These are phyloP conservation scores for Thalassarche chlororhynchos DNA, from an alignment of 2,113 vertebrate genomes.

Conservation along the genomic window DNA sequence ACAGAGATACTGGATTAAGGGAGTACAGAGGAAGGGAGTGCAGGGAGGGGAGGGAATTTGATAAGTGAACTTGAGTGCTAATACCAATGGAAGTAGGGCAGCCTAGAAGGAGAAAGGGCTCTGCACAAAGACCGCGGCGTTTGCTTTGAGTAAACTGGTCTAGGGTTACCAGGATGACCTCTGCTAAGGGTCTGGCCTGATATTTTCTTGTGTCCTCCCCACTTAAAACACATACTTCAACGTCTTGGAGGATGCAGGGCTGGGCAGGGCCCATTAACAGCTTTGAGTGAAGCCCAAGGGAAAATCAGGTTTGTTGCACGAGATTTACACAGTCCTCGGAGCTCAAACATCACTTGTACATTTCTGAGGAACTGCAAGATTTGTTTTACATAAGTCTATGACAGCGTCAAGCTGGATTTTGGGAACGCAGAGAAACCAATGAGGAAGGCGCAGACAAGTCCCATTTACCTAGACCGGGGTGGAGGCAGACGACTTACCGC, in stretches of 20 bases:
- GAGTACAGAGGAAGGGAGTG: neutral
- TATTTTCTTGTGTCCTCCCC: neutral
- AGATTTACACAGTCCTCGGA: neutral
- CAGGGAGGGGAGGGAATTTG: neutral
- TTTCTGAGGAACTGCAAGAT: neutral
- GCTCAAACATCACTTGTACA: neutral
- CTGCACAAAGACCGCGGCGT: neutral
- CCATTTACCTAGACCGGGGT: fast-evolving
- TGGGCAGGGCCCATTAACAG: neutral
- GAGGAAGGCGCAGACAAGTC: neutral
- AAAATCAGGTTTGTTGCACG: neutral
- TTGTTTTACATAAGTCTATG: fast-evolving
- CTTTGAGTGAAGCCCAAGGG: neutral
- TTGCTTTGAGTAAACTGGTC: neutral
- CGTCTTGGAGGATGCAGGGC: neutral
- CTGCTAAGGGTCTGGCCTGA: neutral
- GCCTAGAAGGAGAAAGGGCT: neutral
- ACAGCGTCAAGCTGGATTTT: neutral
- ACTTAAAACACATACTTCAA: neutral
- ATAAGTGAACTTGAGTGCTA: neutral
- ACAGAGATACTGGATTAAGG: neutral
- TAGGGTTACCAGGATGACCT: neutral
- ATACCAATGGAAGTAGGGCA: neutral
- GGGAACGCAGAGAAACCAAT: fast-evolving
- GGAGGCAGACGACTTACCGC: slow-evolving; percentile 78